phyloP scores from a whole-genome alignment of 2,888 invertebrate genomes.

The Apamea monoglypha region DNA sequence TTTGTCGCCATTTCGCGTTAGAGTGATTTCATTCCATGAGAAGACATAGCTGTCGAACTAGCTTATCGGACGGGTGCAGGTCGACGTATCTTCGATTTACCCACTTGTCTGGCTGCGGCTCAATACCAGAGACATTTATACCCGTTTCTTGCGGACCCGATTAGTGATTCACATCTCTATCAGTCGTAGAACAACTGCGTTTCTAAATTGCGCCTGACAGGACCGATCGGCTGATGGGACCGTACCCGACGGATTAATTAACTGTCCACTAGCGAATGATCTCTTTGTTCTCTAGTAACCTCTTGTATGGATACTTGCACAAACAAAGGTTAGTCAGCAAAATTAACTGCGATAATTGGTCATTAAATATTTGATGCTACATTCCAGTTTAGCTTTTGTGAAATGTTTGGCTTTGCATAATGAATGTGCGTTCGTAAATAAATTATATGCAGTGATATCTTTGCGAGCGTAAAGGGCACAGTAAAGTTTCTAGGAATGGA shows the following conservation, averaged over 20 bases:
- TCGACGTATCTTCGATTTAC: slow-evolving; percentile 75
- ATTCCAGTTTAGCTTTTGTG: slow-evolving; percentile 36
- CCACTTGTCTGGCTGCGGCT: slow-evolving; percentile 65
- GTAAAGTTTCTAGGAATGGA: not conserved
- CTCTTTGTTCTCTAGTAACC: slow-evolving; percentile 72
- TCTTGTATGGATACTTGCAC: slow-evolving; percentile 64
- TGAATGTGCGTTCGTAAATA: not conserved
- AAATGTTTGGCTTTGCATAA: slow-evolving; percentile 20
- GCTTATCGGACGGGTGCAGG: slow-evolving; percentile 78
- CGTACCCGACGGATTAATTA: slow-evolving; percentile 81
- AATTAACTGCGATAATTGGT: slow-evolving; percentile 72
- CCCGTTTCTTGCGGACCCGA: slow-evolving; percentile 68
- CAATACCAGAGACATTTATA: slow-evolving; percentile 67
- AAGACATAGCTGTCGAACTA: slow-evolving; percentile 78
- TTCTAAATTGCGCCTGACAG: slow-evolving; percentile 55
- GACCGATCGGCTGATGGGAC: slow-evolving; percentile 76
- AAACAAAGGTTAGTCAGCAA: slow-evolving; percentile 65
- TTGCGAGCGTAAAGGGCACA: not conserved
- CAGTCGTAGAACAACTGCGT: slow-evolving; percentile 57
- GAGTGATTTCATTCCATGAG: slow-evolving; percentile 80
- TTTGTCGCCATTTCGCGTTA: slow-evolving; percentile 82
- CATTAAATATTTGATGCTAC: slow-evolving; percentile 61
- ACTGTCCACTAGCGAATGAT: slow-evolving; percentile 77
- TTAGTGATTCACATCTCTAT: slow-evolving; percentile 67
- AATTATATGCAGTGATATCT: not conserved